These are phyloP conservation scores for Lerema accius DNA, from an alignment of 1,140 invertebrate species.

Conservation along the genomic window DNA sequence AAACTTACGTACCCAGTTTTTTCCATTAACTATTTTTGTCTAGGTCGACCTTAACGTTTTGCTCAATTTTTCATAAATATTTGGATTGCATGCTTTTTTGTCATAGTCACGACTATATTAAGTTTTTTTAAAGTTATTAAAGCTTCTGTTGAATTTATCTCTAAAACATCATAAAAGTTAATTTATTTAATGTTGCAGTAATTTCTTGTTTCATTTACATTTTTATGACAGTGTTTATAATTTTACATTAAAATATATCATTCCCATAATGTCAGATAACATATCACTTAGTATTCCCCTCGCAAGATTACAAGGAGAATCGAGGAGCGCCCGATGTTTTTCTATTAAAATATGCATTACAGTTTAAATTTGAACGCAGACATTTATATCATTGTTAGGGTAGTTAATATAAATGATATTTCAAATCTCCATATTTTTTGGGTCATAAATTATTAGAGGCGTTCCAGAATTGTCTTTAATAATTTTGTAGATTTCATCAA, in stretches of 20 bases:
- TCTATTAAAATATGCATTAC: constrained; percentile 36
- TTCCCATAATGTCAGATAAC: neutral
- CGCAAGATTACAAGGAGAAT: neutral
- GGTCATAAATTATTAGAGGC: neutral
- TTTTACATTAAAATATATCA: neutral
- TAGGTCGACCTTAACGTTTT: neutral
- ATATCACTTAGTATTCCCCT: constrained; percentile 2
- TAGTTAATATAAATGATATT: neutral
- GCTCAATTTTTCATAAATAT: constrained; percentile 23
- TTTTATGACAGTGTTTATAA: neutral
- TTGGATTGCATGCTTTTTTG: neutral
- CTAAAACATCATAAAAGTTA: too few relatives aligned
- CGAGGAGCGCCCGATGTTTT: constrained; percentile 21
- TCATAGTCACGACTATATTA: neutral
- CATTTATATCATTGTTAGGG: neutral
- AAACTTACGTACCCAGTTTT: too few relatives aligned
- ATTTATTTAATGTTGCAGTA: neutral
- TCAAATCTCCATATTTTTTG: neutral
- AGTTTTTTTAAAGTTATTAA: too few relatives aligned
- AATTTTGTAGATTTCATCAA: too few relatives aligned
- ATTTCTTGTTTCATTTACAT: neutral
- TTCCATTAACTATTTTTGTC: too few relatives aligned
- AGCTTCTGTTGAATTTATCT: too few relatives aligned
- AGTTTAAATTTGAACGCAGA: constrained; percentile 2
- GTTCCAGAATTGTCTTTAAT: neutral